Base-by-base conservation (phyloP, 92 coral and sea anemone species). In the Metridium senile region DNA sequence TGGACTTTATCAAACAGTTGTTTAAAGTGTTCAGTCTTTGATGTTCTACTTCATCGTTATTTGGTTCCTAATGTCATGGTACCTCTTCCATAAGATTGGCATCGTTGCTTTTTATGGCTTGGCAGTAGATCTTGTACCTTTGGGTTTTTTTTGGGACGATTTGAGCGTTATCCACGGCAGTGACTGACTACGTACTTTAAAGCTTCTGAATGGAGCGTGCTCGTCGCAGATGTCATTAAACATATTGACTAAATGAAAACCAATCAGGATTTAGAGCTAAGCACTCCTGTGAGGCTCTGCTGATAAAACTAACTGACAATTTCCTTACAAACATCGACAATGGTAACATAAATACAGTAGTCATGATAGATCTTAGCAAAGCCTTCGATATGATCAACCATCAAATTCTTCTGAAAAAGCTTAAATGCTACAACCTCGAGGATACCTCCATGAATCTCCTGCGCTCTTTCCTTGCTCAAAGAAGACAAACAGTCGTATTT, bases 191-290 rank as follows among this genome's bases (percentile, higher is more conserved):
- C n/a, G n/a, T n/a, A n/a, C n/a, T n/a, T n/a, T n/a, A n/a, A n/a
- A n/a, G n/a, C n/a, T n/a, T n/a, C n/a, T n/a, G n/a, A n/a, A n/a
- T n/a, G n/a, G n/a, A n/a, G n/a, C n/a, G n/a, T n/a, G n/a, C n/a
- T n/a, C n/a, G n/a, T n/a, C n/a, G n/a, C n/a, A n/a, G n/a, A n/a
- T n/a, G n/a, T n/a, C n/a, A n/a, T n/a, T n/a, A n/a, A n/a, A n/a
- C n/a, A n/a, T n/a, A n/a, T n/a, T n/a, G n/a, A 9, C 72, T 54
- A 9, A 9, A 20, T 54, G 59, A 13, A 13, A 16, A 65, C 27
- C 82, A 77, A 25, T 77, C 82, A 65, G 82, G 82, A 9, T 77
- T 77, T 68, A 51, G 76, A 71, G 20, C 76, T 7, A 16, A 31
- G 0, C 76, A 71, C 63, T 76, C 81, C 33, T 28, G 72, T 26